A percentile compares a stretch with the other conserved stretches of the same genome.
Conservation (phyloP, 2,888 invertebrate genomes). For the Thalpophila matura region DNA sequence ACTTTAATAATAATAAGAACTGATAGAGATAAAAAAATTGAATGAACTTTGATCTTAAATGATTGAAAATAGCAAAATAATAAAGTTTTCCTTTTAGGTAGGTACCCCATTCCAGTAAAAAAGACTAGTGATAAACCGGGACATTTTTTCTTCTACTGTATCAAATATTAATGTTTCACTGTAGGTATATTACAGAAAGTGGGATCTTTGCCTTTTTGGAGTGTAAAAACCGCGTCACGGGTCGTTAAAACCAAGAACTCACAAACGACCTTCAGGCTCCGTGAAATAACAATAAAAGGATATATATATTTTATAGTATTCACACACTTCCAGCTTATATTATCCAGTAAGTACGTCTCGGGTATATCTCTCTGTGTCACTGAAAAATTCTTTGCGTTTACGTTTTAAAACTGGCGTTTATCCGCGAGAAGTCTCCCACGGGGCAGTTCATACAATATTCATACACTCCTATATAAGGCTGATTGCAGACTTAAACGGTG, state of each 20-base stretch:
- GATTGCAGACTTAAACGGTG: slow-evolving; percentile 68
- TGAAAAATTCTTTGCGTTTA: slow-evolving; percentile 79
- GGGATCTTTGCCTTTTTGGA: background rate
- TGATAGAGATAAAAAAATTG: too few relatives aligned
- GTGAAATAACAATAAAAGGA: slow-evolving; percentile 50
- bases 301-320: slow-evolving; percentile 59
- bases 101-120: background rate
- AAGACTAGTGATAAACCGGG: background rate
- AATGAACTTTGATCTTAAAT: too few relatives aligned
- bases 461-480: slow-evolving; percentile 75
- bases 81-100: background rate
- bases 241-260: slow-evolving; percentile 41
- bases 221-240: slow-evolving; percentile 25
- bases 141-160: background rate
- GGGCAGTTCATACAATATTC: slow-evolving; percentile 86
- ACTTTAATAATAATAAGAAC: too few relatives aligned
- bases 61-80: background rate
- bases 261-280: slow-evolving; percentile 43
- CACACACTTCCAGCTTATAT: slow-evolving; percentile 51
- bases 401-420: slow-evolving; percentile 83
- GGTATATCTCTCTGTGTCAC: slow-evolving; percentile 67
- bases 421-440: slow-evolving; percentile 78
- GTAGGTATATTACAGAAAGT: slow-evolving; percentile 24
- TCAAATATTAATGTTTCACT: slow-evolving; percentile 13
- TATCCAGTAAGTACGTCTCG: slow-evolving; percentile 43